Base-by-base conservation (phyloP, 2,113 vertebrate species). In the Vicugna pacos region DNA sequence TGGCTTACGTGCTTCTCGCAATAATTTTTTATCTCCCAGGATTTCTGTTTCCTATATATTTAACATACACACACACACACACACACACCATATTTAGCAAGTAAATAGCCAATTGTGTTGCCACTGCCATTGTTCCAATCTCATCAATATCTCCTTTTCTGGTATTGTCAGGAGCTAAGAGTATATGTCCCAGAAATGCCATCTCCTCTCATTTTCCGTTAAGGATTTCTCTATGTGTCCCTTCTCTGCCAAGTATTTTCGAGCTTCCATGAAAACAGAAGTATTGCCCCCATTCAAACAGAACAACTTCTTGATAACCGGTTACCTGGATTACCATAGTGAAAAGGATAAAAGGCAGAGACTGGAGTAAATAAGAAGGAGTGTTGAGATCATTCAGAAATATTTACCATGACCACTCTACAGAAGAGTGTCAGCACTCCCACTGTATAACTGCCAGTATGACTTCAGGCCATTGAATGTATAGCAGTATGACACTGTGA, bases 11-110 rank as follows among this genome's bases (percentile, higher is more conserved):
- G 38, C 4, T 94, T 96, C 8, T 93, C 46, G 72, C 89, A 79
- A 80, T 11, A 88, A 87, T 70, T 92, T 89, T 80, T 82, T 90
- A 48, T 80, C 17, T 84, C 77, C 24, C 76, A 87, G 72, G 28
- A 76, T 87, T 86, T 82, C 26, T 87, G 9, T 85, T 90, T 77
- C 35, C 16, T 96, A 90, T 76, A 64, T 75, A 50, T 65, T 89
- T 92, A 85, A 67, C 42, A 77, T 50, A 76, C 7, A 2, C 64
- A 64, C 73, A 92, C 14, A 14, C 24, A 96, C 95, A 92, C 14
- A 14, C 24, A 96, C 95, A 82, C 86, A 77, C 20, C 38, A 4
- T 42, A 42, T 42, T 67, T 75, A 80, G 1, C 8, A 85, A 56
- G 13, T 84, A 70, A 87, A 88, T 56, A 42, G 32, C 50, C 46